Evolutionary conservation across 2,797 vertebrate species (phyloP).

Genomic region (Adelosebastes latens): DNA sequence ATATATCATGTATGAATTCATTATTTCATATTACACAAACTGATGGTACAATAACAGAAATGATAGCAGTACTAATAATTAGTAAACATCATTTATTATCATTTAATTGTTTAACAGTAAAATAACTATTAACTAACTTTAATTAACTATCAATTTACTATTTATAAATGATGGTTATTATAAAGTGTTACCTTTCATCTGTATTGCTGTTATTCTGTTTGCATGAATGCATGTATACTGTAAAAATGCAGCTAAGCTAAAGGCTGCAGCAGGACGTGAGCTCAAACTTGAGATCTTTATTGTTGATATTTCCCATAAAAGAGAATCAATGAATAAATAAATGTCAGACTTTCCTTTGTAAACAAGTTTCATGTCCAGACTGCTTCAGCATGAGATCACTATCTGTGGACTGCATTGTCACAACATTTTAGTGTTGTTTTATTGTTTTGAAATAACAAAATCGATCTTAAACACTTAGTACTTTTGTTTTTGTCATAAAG

Average conservation of each 20-base stretch:
- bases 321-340: conserved; percentile 6
- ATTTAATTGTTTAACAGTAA: too few species aligned
- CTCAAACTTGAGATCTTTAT: neutral
- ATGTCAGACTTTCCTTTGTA: conserved; percentile 1
- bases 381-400: neutral
- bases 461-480: neutral
- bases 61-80: too few species aligned
- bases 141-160: too few species aligned
- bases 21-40: too few species aligned
- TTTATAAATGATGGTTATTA: neutral
- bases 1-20: too few species aligned
- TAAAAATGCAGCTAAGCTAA: neutral
- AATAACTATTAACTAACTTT: too few species aligned
- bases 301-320: neutral
- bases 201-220: neutral
- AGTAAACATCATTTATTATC: too few species aligned
- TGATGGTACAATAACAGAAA: too few species aligned
- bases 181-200: rapidly evolving
- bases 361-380: neutral
- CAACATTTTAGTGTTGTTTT: neutral
- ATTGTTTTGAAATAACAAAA: neutral
- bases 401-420: neutral
- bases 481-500: neutral
- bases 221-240: neutral
- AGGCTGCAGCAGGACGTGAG: neutral